Conservation (phyloP, 2,113 vertebrate species). For the Limnothrissa miodon region DNA sequence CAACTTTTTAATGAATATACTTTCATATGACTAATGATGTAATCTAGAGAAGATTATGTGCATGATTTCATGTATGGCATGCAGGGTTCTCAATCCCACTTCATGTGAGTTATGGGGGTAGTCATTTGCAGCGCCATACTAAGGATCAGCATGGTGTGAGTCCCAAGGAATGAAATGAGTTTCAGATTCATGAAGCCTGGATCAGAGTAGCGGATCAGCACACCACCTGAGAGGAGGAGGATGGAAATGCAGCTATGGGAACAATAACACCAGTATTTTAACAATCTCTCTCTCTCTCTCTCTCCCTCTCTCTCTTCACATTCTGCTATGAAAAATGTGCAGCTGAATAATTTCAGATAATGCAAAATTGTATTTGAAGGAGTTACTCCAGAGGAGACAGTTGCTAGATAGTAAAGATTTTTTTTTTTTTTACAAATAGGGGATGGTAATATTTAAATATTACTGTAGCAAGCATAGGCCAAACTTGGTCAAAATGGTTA, state of each 20-base stretch:
- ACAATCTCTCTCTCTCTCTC: neutral
- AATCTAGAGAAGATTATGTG: neutral
- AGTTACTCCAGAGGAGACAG: neutral
- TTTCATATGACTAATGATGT: too few species aligned
- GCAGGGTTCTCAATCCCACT: neutral
- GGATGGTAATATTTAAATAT: neutral
- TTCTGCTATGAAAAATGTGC: neutral
- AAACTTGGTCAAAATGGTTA: neutral
- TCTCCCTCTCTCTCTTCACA: neutral
- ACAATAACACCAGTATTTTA: too few species aligned
- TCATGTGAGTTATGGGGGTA: neutral
- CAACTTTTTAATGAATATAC: too few species aligned
- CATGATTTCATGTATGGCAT: neutral
- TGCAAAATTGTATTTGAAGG: neutral
- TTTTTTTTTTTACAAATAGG: neutral
- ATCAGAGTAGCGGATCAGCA: neutral
- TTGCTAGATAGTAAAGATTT: neutral
- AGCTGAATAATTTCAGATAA: neutral
- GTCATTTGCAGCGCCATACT: neutral
- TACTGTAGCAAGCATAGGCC: neutral
- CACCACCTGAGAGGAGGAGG: neutral
- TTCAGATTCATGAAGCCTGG: neutral
- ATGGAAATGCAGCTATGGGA: neutral
- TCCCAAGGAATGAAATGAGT: neutral
- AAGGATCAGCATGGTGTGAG: neutral